These are phyloP conservation scores for Ephydatia muelleri DNA, from an alignment of 37 sponge, comb jelly and placozoan species.

Conservation along the genomic window DNA sequence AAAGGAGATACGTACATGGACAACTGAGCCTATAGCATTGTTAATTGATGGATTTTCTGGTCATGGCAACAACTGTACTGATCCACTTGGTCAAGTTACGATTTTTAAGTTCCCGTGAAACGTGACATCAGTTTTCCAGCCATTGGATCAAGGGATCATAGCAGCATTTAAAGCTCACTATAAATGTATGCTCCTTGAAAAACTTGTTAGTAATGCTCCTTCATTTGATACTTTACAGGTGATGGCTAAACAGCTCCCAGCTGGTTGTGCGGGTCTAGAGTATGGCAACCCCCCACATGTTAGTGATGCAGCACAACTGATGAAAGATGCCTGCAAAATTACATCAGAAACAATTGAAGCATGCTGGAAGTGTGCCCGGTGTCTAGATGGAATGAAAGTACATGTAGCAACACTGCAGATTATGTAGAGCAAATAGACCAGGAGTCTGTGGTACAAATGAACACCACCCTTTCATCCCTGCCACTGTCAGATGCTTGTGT, in stretches of 20 bases:
- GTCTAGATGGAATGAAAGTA: background rate
- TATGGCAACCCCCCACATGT: background rate
- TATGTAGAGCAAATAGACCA: background rate
- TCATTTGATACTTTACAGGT: background rate
- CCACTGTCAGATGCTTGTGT: background rate
- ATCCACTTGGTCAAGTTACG: no score
- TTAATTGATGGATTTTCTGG: no score
- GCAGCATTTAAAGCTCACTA: constrained; percentile 49
- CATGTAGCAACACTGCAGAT: background rate
- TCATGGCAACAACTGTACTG: no score
- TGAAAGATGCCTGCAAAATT: background rate
- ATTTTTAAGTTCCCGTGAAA: constrained; percentile 39
- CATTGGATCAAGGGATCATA: constrained; percentile 66
- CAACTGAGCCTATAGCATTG: no score
- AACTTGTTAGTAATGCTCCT: background rate
- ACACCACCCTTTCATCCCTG: background rate
- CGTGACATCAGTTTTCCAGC: constrained; percentile 78
- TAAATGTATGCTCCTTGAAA: background rate
- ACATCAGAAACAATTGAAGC: background rate
- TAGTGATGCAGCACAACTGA: background rate
- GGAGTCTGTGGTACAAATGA: background rate
- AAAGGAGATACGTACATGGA: no score
- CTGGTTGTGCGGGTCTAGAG: background rate
- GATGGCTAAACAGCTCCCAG: background rate
- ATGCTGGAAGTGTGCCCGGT: background rate